Base-by-base conservation (phyloP, 2,113 vertebrate genomes). In the Gymnorhina tibicen region DNA sequence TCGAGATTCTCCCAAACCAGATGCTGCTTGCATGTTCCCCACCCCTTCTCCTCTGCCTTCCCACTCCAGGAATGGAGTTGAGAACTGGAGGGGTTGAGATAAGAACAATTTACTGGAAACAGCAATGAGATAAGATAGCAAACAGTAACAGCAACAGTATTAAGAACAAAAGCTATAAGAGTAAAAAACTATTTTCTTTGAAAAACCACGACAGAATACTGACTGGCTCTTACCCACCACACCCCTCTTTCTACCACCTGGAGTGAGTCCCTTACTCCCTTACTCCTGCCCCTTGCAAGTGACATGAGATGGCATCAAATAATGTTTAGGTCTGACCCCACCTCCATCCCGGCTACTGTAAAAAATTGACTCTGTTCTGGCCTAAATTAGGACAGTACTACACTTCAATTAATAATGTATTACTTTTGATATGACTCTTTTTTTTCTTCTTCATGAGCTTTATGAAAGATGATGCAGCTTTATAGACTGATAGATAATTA, bases 11-110 rank as follows among this genome's bases (percentile, higher is more conserved):
- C 70, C 30, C 20, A 85, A 49, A 49, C 13, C 13, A 60, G 53
- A 33, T 19, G 27, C 27, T 60, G 28, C 27, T 60, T 52, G 33
- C 11, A 23, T 0, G 0, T 18, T 60, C 18, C 11, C 17, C 7
- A 22, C 11, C 17, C 5, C 2, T 77, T 52, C 13, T 50, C 11
- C 32, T 58, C 6, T 0, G 0, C 35, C 14, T 60, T 44, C 18
- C 15, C 12, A 19, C 15, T 52, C 33, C 33, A 33, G 9, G 18
- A 52, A 46, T 19, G 7, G 15, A 27, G 7, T 4, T 37, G 33
- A 37, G 14, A 37, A 44, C 26, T 42, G 21, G 9, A 44, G 27
- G 5, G 2, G 4, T 23, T 53, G 46, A 53, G 27, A 27, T 19
- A 46, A 41, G 23, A 77, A 33, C 62, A 46, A 23, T 60, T 60